Evolutionary conservation across 2,888 invertebrate genomes (phyloP).

Genomic region (Leptarthrus brevirostris): DNA sequence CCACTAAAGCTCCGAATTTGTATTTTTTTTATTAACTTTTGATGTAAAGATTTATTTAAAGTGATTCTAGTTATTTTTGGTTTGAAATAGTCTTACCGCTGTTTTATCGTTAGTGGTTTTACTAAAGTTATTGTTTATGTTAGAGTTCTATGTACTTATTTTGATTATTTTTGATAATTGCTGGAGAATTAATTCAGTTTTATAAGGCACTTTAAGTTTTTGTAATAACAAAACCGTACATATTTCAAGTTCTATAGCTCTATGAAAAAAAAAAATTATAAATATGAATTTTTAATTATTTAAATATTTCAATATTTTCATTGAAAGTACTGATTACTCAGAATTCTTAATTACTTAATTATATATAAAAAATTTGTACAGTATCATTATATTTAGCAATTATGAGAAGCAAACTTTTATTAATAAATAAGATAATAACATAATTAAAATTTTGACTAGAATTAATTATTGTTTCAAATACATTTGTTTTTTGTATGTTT

Average conservation of each 20-base stretch:
- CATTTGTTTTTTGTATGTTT: neutral
- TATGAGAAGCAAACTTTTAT: too few relatives aligned
- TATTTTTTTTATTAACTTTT: neutral
- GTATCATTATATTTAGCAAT: conserved; percentile 9
- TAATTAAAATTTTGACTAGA: neutral
- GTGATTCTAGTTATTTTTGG: neutral
- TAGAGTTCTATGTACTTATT: neutral
- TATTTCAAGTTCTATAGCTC: neutral
- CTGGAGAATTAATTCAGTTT: conserved; percentile 24
- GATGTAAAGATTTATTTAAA: neutral
- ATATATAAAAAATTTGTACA: conserved; percentile 29
- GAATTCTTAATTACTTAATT: neutral
- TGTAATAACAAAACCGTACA: neutral
- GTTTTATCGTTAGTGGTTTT: too few relatives aligned
- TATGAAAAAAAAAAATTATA: neutral
- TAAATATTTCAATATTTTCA: neutral
- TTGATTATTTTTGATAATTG: neutral
- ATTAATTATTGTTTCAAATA: neutral
- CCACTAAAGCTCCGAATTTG: too few relatives aligned
- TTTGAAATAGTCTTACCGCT: too few relatives aligned
- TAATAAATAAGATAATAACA: neutral
- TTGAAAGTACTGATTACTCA: neutral
- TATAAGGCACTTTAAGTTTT: conserved; percentile 34
- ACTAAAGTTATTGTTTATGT: neutral
- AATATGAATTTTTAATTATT: neutral